Evolutionary conservation across 2,797 vertebrate species (phyloP).

Genomic region (Sarcoramphus papa): DNA sequence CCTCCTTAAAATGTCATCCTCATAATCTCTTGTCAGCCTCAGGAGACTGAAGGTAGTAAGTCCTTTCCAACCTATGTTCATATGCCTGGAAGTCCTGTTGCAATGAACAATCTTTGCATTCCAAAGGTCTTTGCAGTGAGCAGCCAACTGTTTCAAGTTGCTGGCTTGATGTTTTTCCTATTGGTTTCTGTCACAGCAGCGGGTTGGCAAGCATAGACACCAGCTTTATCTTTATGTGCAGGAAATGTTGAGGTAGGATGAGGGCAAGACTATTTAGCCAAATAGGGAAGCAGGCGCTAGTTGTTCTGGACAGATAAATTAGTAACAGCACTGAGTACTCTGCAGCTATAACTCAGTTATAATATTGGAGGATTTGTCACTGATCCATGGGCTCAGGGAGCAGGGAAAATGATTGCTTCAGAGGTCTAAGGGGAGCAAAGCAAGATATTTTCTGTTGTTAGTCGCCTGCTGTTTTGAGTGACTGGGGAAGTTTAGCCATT

Average conservation of each 20-base stretch:
- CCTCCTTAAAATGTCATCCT: not conserved
- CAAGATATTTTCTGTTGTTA: not conserved
- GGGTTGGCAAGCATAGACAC: not conserved
- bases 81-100: not conserved
- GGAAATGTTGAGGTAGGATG: not conserved
- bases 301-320: not conserved
- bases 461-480: not conserved
- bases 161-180: not conserved
- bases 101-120: not conserved
- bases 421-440: not conserved
- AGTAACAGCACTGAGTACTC: not conserved
- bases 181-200: not conserved
- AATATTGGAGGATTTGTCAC: not conserved
- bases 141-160: not conserved
- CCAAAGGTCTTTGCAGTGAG: not conserved
- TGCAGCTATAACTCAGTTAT: not conserved
- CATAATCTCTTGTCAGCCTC: not conserved
- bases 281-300: not conserved
- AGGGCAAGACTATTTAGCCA: not conserved
- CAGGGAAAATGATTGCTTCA: not conserved
- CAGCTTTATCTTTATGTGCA: not conserved
- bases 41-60: not conserved
- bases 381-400: not conserved
- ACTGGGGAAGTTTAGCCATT: not conserved
- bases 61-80: not conserved